Base-by-base conservation (phyloP, 1,140 invertebrate genomes). In the Leptinotarsa undecemlineata region DNA sequence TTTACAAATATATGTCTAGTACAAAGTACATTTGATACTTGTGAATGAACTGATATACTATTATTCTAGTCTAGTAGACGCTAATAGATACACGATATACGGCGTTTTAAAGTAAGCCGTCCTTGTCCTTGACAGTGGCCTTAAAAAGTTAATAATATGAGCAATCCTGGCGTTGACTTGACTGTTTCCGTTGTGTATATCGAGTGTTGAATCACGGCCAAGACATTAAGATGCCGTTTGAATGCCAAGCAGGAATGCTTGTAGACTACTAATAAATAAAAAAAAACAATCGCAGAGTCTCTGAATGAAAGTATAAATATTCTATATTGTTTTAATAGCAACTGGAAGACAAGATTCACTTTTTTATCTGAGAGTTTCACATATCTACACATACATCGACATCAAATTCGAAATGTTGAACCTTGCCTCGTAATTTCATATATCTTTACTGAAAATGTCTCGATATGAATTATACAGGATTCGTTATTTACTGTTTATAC, bases 121-220 rank as follows among this genome's bases (percentile, higher is more conserved):
- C 51, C 51, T 57, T 57, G 51, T 57, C 51, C 51, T 57, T 57
- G 51, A 57, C 51, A 17, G 51, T 57, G 51, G 51, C 51, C 51
- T 57, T 57, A 17, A 57, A 57, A 57, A 57, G 51, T 57, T 57
- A 17, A 57, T 57, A 57, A 57, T 57, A n/a, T 57, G 17, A 57
- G 51, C 51, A 57, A 57, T 57, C 4, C 17, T 57, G 51, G 3
- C n/a, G 51, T 57, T n/a, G 17, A 57, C 15, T 57, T 57, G 51
- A 57, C 51, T 57, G 51, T 57, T 57, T 57, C 51, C 51, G 51
- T 57, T 19, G 51, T 57, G 17, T 57, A 17, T 57, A 57, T 57
- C 51, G 51, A 57, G 17, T 57, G 51, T 57, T 57, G 51, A 57
- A 57, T 57, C 51, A 57, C 51, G 51, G 51, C 51, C 51, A 57